phyloP scores from a whole-genome alignment of 2,797 vertebrate genomes.

The Leptoclinus maculatus region DNA sequence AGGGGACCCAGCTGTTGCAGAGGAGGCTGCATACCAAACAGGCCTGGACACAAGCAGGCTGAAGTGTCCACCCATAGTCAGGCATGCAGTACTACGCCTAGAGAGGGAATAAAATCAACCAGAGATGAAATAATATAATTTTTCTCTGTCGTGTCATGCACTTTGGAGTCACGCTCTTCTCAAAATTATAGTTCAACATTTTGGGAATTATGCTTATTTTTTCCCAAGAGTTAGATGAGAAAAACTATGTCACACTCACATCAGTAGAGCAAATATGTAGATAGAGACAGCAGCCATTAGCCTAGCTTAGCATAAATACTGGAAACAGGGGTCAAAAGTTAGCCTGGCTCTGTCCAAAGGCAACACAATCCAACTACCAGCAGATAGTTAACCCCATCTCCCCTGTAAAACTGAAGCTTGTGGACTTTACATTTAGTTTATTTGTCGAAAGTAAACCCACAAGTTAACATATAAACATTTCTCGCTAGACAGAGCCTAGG shows the following conservation, averaged over 20 bases:
- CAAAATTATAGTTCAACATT: neutral
- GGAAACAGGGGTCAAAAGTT: neutral
- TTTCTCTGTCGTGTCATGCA: conserved; percentile 22
- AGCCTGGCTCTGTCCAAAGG: neutral
- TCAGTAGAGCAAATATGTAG: neutral
- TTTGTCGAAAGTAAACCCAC: neutral
- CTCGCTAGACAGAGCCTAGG: neutral
- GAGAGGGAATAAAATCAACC: conserved; percentile 38
- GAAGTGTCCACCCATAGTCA: conserved; percentile 75
- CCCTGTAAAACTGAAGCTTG: neutral
- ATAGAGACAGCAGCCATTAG: neutral
- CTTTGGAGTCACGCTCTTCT: conserved; percentile 1
- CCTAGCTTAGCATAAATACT: neutral
- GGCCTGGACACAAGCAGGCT: conserved; percentile 83
- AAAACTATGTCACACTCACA: neutral
- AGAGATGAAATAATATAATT: conserved; percentile 16
- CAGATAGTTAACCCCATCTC: neutral
- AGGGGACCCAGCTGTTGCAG: conserved; percentile 58
- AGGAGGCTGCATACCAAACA: conserved; percentile 83
- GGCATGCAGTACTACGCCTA: conserved; percentile 70
- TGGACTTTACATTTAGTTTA: neutral
- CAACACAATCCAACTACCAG: neutral
- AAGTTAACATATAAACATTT: neutral
- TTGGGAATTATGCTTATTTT: neutral
- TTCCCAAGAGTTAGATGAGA: neutral